These are phyloP conservation scores for Cuculus canorus DNA, from an alignment of 2,797 vertebrate genomes.

Conservation along the genomic window DNA sequence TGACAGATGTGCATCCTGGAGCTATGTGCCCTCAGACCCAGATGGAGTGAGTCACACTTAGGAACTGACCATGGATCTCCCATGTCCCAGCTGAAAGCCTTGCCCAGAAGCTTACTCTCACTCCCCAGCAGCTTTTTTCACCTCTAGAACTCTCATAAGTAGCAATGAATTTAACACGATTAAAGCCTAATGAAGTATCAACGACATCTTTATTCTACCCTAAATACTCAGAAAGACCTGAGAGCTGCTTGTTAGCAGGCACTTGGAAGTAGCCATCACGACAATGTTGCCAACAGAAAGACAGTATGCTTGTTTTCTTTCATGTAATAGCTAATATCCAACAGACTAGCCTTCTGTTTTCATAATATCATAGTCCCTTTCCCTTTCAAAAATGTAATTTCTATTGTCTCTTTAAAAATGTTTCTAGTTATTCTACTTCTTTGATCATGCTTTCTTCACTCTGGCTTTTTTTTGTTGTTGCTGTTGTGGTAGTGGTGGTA, in stretches of 20 bases:
- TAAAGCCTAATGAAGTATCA: not conserved
- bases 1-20: too few relatives aligned
- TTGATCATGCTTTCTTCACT: not conserved
- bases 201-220: not conserved
- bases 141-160: not conserved
- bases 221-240: not conserved
- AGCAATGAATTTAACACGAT: not conserved
- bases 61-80: not conserved
- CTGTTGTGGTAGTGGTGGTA: too few relatives aligned
- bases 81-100: not conserved
- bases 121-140: not conserved
- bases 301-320: not conserved
- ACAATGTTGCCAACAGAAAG: not conserved
- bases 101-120: not conserved
- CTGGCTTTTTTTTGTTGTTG: not conserved
- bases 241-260: not conserved
- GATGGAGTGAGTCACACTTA: not conserved
- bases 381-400: not conserved
- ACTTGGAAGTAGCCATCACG: not conserved
- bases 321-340: not conserved
- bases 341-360: not conserved
- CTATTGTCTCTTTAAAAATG: not conserved
- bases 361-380: not conserved
- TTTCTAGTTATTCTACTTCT: not conserved
- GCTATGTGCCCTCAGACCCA: too few relatives aligned